These are phyloP conservation scores for Caenorhabditis doughertyi DNA, from an alignment of 2,888 invertebrate genomes.

Conservation along the genomic window DNA sequence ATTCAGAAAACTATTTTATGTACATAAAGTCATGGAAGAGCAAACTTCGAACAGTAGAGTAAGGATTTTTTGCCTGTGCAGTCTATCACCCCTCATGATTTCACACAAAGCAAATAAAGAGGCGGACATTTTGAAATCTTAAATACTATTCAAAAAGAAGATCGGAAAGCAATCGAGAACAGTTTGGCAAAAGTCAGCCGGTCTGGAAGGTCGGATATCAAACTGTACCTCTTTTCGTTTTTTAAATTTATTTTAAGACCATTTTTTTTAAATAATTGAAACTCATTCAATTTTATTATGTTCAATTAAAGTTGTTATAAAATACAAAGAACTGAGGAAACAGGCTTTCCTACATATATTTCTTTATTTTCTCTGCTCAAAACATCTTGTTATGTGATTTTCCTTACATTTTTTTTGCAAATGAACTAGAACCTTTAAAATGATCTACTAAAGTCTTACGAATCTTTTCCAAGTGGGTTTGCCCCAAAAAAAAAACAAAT, in stretches of 20 bases:
- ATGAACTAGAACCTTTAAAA: neutral
- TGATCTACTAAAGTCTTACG: constrained; percentile 30
- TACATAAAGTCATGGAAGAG: constrained; percentile 32
- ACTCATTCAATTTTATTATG: neutral
- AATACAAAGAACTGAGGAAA: too few species aligned
- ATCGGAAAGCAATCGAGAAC: constrained; percentile 6
- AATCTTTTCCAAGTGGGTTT: constrained; percentile 32
- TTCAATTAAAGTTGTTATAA: neutral
- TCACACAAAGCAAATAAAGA: constrained; percentile 23
- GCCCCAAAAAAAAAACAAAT: constrained; percentile 27
- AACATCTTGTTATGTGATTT: neutral
- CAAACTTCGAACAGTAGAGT: constrained; percentile 38
- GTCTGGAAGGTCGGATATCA: neutral
- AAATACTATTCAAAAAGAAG: constrained; percentile 48
- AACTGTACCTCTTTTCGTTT: neutral
- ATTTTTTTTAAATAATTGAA: neutral
- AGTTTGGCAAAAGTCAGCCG: neutral
- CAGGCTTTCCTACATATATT: too few species aligned
- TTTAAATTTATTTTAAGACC: neutral
- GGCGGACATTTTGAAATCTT: constrained; percentile 39
- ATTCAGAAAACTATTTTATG: constrained; percentile 20
- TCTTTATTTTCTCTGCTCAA: neutral
- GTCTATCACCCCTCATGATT: constrained; percentile 34
- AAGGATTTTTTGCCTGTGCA: constrained; percentile 27
- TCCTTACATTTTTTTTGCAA: neutral